Conservation (phyloP, 1,140 invertebrate genomes). For the Dolichoris vasculosae region DNA sequence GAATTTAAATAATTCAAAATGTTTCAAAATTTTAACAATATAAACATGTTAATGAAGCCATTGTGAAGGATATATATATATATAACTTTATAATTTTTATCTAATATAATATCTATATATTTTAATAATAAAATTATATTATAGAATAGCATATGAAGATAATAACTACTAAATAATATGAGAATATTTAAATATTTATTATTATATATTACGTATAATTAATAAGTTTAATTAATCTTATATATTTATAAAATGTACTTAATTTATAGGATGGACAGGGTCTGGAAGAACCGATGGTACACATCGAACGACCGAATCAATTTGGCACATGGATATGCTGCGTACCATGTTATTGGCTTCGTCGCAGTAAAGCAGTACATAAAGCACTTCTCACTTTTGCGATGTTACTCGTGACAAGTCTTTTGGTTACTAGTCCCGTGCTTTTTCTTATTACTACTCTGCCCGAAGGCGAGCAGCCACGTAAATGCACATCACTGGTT, state of each 20-base stretch:
- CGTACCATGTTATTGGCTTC: conserved; percentile 77
- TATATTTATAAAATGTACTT: not conserved
- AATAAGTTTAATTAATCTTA: not conserved
- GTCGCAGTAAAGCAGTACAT: conserved; percentile 77
- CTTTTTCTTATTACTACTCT: conserved; percentile 78
- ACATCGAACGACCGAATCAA: conserved; percentile 62
- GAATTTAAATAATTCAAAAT: too few relatives aligned
- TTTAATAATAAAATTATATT: too few relatives aligned
- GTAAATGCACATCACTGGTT: conserved; percentile 73
- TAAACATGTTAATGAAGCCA: too few relatives aligned
- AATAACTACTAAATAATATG: too few relatives aligned
- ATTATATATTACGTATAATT: too few relatives aligned
- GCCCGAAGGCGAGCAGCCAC: conserved; percentile 74
- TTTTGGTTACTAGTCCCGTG: conserved; percentile 78
- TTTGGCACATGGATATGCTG: conserved; percentile 78
- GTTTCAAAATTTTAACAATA: too few relatives aligned
- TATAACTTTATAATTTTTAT: too few relatives aligned
- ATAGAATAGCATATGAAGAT: too few relatives aligned
- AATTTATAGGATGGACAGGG: conserved; percentile 47
- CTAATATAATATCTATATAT: too few relatives aligned
- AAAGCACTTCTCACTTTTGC: conserved; percentile 78
- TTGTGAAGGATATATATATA: too few relatives aligned
- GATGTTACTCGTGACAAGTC: conserved; percentile 77
- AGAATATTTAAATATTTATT: too few relatives aligned
- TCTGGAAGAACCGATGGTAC: conserved; percentile 67